These are phyloP conservation scores for Calephelis nemesis DNA, from an alignment of 1,140 invertebrate genomes.

Conservation along the genomic window DNA sequence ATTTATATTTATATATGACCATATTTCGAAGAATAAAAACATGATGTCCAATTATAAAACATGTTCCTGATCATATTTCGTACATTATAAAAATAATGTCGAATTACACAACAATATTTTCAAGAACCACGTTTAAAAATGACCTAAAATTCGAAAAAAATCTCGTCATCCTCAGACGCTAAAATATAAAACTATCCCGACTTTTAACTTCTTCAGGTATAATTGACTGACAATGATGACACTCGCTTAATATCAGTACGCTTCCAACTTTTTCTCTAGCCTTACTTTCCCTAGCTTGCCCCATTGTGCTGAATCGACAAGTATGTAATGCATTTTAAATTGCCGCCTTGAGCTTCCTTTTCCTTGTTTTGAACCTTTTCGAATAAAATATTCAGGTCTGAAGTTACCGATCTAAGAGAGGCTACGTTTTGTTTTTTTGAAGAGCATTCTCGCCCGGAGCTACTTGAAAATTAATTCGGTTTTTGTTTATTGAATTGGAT, in stretches of 20 bases:
- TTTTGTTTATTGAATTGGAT: neutral
- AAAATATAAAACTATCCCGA: neutral
- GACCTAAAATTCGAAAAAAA: too few relatives aligned
- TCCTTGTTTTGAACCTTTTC: slow-evolving; percentile 17
- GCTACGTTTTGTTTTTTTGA: slow-evolving; percentile 2
- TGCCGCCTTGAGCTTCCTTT: slow-evolving; percentile 15
- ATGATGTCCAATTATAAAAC: too few relatives aligned
- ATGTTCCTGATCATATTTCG: too few relatives aligned
- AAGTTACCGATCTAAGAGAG: slow-evolving; percentile 5
- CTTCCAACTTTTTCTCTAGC: slow-evolving; percentile 9
- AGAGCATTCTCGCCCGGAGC: neutral
- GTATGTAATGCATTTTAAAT: slow-evolving; percentile 25
- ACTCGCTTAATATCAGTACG: slow-evolving; percentile 8
- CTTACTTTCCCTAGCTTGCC: neutral
- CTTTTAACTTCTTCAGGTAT: slow-evolving; percentile 1
- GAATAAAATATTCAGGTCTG: slow-evolving; percentile 10
- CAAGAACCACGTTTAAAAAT: too few relatives aligned
- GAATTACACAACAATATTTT: too few relatives aligned
- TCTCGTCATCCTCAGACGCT: neutral
- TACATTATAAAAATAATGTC: too few relatives aligned
- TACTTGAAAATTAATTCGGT: slow-evolving; percentile 3
- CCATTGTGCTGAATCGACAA: slow-evolving; percentile 21
- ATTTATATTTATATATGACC: too few relatives aligned
- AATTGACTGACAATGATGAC: slow-evolving; percentile 11
- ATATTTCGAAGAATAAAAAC: too few relatives aligned